Conservation (phyloP, 30 jellyfish, hydroid and myxozoan genomes). For the Mastigias papua region DNA sequence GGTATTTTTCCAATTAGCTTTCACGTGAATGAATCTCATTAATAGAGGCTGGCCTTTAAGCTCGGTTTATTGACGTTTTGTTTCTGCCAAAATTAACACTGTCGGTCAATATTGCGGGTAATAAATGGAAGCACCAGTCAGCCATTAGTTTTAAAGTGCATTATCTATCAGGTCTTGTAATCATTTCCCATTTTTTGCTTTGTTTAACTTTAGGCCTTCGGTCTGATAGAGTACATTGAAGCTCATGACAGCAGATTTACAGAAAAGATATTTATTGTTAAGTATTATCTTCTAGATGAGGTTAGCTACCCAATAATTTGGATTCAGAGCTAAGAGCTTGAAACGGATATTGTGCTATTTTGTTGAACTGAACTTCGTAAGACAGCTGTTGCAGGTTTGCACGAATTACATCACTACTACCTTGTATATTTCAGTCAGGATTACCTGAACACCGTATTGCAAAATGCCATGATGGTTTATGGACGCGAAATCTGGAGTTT, state of each 20-base stretch:
- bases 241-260: neutral
- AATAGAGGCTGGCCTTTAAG: neutral
- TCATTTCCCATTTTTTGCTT: neutral
- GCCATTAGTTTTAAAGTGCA: neutral
- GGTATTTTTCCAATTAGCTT: too few relatives aligned
- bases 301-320: too few relatives aligned
- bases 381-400: neutral
- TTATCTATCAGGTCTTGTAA: neutral
- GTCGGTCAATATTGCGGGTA: neutral
- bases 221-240: neutral
- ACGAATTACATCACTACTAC: neutral
- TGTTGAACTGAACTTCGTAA: neutral
- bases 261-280: neutral
- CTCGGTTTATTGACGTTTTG: neutral
- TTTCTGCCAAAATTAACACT: neutral
- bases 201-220: neutral
- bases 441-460: neutral
- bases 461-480: neutral
- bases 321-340: neutral
- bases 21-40: neutral
- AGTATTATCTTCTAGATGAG: neutral
- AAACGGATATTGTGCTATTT: neutral
- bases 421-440: neutral
- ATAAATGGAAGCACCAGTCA: conserved; percentile 5
- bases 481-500: too few relatives aligned